Percentiles rank a stretch among this genome's conserved stretches.
Conservation (phyloP, 1,140 invertebrate species). For the Adoxophyes honmai region DNA sequence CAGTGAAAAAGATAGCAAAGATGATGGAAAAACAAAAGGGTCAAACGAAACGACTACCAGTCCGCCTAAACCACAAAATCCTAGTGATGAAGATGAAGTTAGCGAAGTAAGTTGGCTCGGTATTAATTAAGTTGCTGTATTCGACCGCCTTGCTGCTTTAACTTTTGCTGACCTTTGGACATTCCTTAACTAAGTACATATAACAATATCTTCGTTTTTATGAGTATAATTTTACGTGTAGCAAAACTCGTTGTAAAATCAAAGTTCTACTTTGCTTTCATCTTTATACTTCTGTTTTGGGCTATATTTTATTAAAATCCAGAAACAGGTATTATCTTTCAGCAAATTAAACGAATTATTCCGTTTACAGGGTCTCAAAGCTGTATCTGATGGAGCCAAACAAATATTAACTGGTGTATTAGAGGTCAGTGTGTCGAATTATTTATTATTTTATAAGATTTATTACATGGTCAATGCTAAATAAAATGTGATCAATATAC, state of each 20-base stretch:
- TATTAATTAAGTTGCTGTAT: not conserved
- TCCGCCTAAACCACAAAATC: not conserved
- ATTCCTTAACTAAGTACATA: no score
- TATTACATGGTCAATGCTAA: not conserved
- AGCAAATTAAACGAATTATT: not conserved
- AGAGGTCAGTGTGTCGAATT: not conserved
- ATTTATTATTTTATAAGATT: not conserved
- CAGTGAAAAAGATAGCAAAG: not conserved
- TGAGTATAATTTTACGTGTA: no score
- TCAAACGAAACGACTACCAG: not conserved
- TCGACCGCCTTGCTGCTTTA: no score
- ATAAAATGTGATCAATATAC: no score
- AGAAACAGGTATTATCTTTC: no score
- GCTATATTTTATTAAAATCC: no score
- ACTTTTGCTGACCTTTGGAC: no score
- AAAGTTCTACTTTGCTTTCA: no score
- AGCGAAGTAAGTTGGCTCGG: not conserved
- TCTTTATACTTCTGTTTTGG: no score
- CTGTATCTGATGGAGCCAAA: not conserved
- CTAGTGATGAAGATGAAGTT: not conserved
- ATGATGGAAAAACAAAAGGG: not conserved
- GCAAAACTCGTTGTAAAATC: no score
- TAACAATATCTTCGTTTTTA: no score
- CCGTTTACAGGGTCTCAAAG: not conserved
- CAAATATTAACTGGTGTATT: not conserved